Conservation (phyloP, 2,797 vertebrate genomes). For the Spinus pinus region DNA sequence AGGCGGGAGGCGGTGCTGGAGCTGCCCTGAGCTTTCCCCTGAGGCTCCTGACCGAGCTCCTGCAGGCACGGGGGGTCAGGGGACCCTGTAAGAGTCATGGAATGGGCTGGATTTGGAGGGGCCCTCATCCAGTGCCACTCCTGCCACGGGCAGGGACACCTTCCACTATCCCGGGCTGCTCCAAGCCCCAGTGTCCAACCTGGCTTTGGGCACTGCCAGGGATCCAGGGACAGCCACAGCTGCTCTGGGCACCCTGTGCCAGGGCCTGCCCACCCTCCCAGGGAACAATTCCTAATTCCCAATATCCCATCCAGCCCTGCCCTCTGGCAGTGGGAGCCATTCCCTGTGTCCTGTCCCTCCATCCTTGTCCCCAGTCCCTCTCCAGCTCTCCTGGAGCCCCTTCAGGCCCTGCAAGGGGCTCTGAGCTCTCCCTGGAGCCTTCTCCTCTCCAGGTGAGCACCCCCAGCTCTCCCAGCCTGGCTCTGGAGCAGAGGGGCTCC, state of each 20-base stretch:
- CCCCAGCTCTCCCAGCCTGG: not conserved
- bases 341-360: not conserved
- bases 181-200: not conserved
- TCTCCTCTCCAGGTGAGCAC: not conserved
- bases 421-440: not conserved
- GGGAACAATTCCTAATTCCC: not conserved
- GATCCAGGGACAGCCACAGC: not conserved
- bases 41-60: not conserved
- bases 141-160: not conserved
- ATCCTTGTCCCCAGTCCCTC: not conserved
- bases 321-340: not conserved
- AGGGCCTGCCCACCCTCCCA: not conserved
- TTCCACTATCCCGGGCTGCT: not conserved
- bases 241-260: not conserved
- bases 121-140: not conserved
- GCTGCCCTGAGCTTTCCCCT: accelerated
- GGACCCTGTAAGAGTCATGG: not conserved
- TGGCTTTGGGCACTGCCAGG: not conserved
- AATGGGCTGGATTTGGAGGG: not conserved
- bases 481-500: not conserved
- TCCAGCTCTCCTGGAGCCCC: not conserved
- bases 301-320: not conserved
- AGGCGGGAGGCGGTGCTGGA: not conserved
- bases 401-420: not conserved
- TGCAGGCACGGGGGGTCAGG: accelerated